Evolutionary conservation across 2,113 vertebrate species (phyloP), one percentile per base, ranked within the genome.

Genomic region (Tor tambroides): DNA sequence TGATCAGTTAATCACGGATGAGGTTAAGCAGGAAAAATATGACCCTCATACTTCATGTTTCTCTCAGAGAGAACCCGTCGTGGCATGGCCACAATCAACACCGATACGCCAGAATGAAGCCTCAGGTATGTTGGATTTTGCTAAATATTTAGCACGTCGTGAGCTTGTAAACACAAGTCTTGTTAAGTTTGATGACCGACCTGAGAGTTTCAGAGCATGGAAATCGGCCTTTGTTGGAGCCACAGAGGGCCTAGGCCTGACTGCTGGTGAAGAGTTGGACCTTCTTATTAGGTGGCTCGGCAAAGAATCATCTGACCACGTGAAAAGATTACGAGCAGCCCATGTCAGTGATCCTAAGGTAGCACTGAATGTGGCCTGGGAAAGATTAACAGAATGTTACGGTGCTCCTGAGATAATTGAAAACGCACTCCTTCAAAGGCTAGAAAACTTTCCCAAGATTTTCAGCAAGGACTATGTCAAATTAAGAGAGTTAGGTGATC

Each of bases 331-430:
- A 63, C 3, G n/a, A 12, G 10, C n/a, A 63, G 65, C 32, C 32
- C 28, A 69, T 19, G 28, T 69, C 28, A 69, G 28, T 14, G 28
- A 69, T 69, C 65, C 65, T 32, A 69, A 69, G 28, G 65, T 5
- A 32, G 6, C 67, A 35, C 6, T 35, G 8, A 15, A 69, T 19
- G 6, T 3, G 32, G 28, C 67, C 30, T 69, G 15, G 67, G 67
- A 69, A 35, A 69, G 67, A 69, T 35, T 69, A 69, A 69, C 30
- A 69, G 65, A 69, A 69, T 69, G 30, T 69, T 69, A 35, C 5
- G 30, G 30, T 69, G 67, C 67, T 17, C 67, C 30, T 32, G 67
- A 35, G 28, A 35, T 35, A 69, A 69, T 69, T 35, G 67, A 69
- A 12, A 69, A 69, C 2, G 30, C 67, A 69, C 67, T 69, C 15